Evolutionary conservation across 64 coral and sea anemone genomes (phyloP), one percentile per base, ranked within the genome.

Genomic region (Anthopleura sola): DNA sequence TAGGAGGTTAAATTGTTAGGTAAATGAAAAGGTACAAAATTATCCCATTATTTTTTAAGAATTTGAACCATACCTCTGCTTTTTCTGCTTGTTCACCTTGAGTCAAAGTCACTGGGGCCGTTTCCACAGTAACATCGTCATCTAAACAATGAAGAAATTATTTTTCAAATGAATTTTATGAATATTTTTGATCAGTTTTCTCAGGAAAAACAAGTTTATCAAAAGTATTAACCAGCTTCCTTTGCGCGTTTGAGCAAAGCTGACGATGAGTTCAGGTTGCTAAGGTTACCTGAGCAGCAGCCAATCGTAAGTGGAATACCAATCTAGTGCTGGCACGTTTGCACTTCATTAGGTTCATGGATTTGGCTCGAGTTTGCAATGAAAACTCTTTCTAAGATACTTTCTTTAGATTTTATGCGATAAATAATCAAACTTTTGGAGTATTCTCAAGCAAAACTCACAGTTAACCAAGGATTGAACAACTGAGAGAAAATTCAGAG

Each of bases 51-150:
- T 16, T 47, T 50, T 12, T 24, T 16, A n/a, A 6, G 33, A 13
- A 13, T 11, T n/a, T 37, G 33, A 29, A 5, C n/a, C 57, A 26
- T 38, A 94, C 93, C 93, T 90, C 66, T 23, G 84, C 20, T 40
- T 87, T 86, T 90, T 94, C 93, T 51, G 85, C 68, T 86, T 90
- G 68, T 81, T 94, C 88, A 26, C 55, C 84, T 24, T 75, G 53
- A 49, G 90, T 90, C n/a, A 86, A 62, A 75, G 75, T 94, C 18
- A 88, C 85, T 47, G 88, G 56, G 4, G 90, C 88, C 1, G 86
- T 85, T 54, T 94, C 93, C 53, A 77, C 66, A 18, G 77, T 51
- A 76, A 81, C 88, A 46, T 71, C 75, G 33, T 86, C 78, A 78
- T 94, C 93, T 94, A 39, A 48, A 49, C 28, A 57, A 36, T 17